Evolutionary conservation across 1,140 invertebrate genomes (phyloP).

Genomic region (Drosophila pandora): DNA sequence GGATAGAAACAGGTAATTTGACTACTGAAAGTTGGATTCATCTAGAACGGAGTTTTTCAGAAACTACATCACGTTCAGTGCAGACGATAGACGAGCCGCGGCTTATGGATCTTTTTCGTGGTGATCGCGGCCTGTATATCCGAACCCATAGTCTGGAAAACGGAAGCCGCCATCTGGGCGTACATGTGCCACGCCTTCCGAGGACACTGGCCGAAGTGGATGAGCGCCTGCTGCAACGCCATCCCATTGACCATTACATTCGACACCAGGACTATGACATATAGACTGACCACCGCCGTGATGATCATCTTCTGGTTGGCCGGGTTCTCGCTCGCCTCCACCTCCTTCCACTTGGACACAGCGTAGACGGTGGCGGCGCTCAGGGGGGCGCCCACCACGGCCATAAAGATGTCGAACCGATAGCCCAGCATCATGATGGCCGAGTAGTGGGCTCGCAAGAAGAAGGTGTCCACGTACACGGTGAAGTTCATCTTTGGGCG

Average conservation of each 20-base stretch:
- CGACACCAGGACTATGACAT: conserved; percentile 7
- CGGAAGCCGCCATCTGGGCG: conserved; percentile 13
- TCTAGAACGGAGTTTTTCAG: too few species aligned
- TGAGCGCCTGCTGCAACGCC: conserved; percentile 28
- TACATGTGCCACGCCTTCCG: conserved; percentile 31
- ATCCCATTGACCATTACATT: conserved; percentile 31
- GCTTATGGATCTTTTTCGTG: not conserved
- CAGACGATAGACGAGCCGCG: conserved; percentile 9
- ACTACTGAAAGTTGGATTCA: too few species aligned
- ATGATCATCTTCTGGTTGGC: conserved; percentile 3
- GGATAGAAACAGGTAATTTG: not conserved
- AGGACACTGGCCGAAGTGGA: conserved; percentile 28
- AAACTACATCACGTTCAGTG: not conserved
- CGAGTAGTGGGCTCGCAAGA: conserved; percentile 13
- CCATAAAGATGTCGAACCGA: conserved; percentile 22
- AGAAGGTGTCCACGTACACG: conserved; percentile 25
- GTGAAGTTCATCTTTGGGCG: conserved; percentile 42
- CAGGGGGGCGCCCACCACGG: conserved; percentile 24
- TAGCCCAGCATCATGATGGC: conserved; percentile 19
- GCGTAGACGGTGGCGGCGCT: conserved; percentile 27
- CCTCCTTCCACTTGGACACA: conserved; percentile 24
- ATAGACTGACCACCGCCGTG: not conserved
- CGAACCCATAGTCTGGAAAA: not conserved
- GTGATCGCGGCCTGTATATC: not conserved
- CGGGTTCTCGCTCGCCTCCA: not conserved